Evolutionary conservation across 2,113 vertebrate genomes (phyloP).

Genomic region (Microcebus griseorufus): DNA sequence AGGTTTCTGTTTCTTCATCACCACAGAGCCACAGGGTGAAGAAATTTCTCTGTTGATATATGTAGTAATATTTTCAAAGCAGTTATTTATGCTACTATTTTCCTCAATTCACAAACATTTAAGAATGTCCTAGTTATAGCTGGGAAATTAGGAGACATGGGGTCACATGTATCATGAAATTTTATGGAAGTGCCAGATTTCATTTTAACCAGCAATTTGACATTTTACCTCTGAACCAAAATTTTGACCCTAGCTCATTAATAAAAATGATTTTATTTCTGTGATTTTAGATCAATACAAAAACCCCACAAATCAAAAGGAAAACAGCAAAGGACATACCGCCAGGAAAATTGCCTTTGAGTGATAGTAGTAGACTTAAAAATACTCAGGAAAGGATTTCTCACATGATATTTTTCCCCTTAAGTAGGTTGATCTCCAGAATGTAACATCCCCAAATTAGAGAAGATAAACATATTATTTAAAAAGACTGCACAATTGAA

Average conservation of each 20-base stretch:
- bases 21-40: background rate
- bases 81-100: background rate
- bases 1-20: background rate
- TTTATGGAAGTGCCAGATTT: background rate
- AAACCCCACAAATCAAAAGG: background rate
- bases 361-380: background rate
- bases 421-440: constrained; percentile 17
- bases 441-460: background rate
- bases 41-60: constrained; percentile 7
- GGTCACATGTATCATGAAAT: background rate
- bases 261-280: background rate
- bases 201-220: constrained; percentile 1
- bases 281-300: background rate
- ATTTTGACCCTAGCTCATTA: background rate
- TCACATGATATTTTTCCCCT: background rate
- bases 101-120: background rate
- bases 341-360: background rate
- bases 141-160: background rate
- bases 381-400: constrained; percentile 4
- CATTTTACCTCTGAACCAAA: background rate
- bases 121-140: background rate
- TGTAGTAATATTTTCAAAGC: background rate
- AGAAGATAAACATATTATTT: constrained; percentile 33
- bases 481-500: background rate
- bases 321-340: background rate